phyloP scores from a whole-genome alignment of 2,113 vertebrate genomes.

The Piaya cayana region DNA sequence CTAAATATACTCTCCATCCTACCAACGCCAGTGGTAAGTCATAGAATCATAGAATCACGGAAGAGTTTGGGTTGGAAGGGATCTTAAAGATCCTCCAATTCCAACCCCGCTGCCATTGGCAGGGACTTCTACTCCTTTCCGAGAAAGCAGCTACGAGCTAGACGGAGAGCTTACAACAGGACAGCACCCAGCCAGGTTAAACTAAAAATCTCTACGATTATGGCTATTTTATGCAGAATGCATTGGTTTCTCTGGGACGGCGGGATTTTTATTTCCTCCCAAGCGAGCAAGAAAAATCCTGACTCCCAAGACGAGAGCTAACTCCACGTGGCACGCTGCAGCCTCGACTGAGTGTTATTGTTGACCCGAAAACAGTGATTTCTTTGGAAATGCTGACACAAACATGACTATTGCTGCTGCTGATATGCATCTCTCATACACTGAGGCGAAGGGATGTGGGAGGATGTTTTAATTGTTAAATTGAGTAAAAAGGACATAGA shows the following conservation, averaged over 20 bases:
- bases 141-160: background rate
- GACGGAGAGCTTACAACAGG: background rate
- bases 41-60: too few species aligned
- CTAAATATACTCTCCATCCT: background rate
- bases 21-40: background rate
- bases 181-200: background rate
- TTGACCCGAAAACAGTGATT: constrained; percentile 67
- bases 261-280: background rate
- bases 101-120: too few species aligned
- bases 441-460: constrained; percentile 28
- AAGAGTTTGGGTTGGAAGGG: too few species aligned
- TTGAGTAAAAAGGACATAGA: constrained; percentile 33
- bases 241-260: background rate
- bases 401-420: constrained; percentile 57
- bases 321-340: background rate
- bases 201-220: background rate
- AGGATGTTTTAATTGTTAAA: constrained; percentile 51
- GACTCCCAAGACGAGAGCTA: background rate
- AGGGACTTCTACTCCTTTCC: background rate
- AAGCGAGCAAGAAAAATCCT: constrained; percentile 16
- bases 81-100: too few species aligned
- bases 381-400: constrained; percentile 65
- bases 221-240: background rate
- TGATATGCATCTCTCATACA: constrained; percentile 29
- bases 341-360: constrained; percentile 29